A percentile compares a stretch with the other conserved stretches of the same genome.
phyloP scores from a whole-genome alignment of 2,888 invertebrate genomes.

The Caenorhabditis wallacei region DNA sequence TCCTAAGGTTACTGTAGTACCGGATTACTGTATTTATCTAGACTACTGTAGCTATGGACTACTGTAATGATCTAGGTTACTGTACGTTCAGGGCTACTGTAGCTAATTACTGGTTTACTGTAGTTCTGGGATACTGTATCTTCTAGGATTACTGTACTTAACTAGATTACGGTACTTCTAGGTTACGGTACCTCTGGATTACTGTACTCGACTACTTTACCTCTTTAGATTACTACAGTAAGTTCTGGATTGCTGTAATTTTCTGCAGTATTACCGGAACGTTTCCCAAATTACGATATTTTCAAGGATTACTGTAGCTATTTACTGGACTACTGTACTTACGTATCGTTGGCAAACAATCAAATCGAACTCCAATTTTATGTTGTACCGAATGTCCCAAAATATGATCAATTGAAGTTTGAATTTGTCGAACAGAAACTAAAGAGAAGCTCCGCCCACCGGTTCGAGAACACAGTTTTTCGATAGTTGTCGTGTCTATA shows the following conservation, averaged over 20 bases:
- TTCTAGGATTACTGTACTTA: slow-evolving; percentile 12
- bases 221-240: too few relatives aligned
- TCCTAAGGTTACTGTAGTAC: too few relatives aligned
- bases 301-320: too few relatives aligned
- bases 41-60: too few relatives aligned
- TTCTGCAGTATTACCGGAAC: too few relatives aligned
- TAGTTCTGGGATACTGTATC: slow-evolving; percentile 1
- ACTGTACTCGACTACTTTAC: too few relatives aligned
- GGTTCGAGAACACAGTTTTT: slow-evolving; percentile 98
- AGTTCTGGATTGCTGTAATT: background rate
- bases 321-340: background rate
- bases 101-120: too few relatives aligned
- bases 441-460: slow-evolving; percentile 85
- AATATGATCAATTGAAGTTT: slow-evolving; percentile 62
- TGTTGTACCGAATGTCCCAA: slow-evolving; percentile 19
- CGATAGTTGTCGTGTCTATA: slow-evolving; percentile 92
- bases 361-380: slow-evolving; percentile 65
- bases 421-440: slow-evolving; percentile 53
- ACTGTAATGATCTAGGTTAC: too few relatives aligned
- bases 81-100: too few relatives aligned
- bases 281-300: too few relatives aligned
- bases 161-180: too few relatives aligned
- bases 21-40: slow-evolving; percentile 15
- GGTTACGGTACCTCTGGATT: too few relatives aligned
- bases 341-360: slow-evolving; percentile 62